Evolutionary conservation across 53 echinoderm and acorn worm genomes (phyloP), one percentile per base, ranked within the genome.

Genomic region (Actinopyga echinites): DNA sequence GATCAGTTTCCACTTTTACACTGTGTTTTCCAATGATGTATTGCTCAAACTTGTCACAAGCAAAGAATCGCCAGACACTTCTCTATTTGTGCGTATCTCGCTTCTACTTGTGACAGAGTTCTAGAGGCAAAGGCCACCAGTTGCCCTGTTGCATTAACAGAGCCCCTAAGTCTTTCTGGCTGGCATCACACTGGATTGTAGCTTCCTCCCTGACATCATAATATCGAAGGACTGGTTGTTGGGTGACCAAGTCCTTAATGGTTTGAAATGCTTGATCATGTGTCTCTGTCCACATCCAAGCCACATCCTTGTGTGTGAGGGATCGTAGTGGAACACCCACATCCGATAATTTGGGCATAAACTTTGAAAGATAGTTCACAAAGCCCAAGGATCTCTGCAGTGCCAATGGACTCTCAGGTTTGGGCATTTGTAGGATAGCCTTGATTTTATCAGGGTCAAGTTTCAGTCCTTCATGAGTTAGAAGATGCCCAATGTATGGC

Each of bases 31-130:
- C n/a, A n/a, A n/a, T n/a, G n/a, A n/a, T n/a, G n/a, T n/a, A n/a
- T n/a, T n/a, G n/a, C n/a, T n/a, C n/a, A n/a, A n/a, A n/a, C n/a
- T n/a, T n/a, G n/a, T 24, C 85, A 80, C 26, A 81, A 82, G 30
- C 75, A 86, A 26, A 80, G 82, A 15, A 82, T 82, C 53, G 89
- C 89, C 58, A 92, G 32, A 59, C 85, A 85, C 64, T 88, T 89
- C 75, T 92, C 90, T 60, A 93, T 90, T 53, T 92, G 86, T 45
- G 86, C 82, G 57, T 86, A 89, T 20, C 80, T 79, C 36, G 29
- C n/a, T 56, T 88, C 85, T 30, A 80, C 75, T 28, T 62, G 69
- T 74, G 91, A 58, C 31, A 82, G 65, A 11, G 82, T 79, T 73
- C 74, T 69, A 25, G 86, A 55, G 4, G 86, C 83, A 61, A 82